Conservation (phyloP, 1,140 invertebrate species). For the Drepana arcuata region DNA sequence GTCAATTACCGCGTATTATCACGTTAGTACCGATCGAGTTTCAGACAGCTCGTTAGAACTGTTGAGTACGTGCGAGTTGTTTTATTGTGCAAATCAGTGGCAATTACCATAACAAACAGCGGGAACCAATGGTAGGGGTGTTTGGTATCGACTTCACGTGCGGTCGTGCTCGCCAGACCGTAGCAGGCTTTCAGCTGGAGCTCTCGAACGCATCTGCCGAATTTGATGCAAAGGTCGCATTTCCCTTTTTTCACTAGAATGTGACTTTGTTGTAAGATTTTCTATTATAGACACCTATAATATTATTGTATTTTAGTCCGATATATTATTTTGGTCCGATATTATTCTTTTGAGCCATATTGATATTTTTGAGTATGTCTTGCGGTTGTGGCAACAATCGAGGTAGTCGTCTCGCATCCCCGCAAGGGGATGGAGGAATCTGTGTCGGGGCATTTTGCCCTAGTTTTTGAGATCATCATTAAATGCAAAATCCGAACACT, state of each 20-base stretch:
- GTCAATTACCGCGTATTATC: slow-evolving; percentile 13
- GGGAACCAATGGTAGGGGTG: slow-evolving; percentile 8
- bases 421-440: no score
- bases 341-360: background rate
- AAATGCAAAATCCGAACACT: no score
- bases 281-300: background rate
- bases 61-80: slow-evolving; percentile 19
- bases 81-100: slow-evolving; percentile 51
- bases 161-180: slow-evolving; percentile 54
- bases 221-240: slow-evolving; percentile 14
- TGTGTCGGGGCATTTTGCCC: no score
- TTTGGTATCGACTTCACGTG: slow-evolving; percentile 52
- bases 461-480: no score
- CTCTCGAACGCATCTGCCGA: slow-evolving; percentile 30
- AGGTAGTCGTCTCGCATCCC: no score
- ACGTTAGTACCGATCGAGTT: slow-evolving; percentile 5
- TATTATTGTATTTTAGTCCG: background rate
- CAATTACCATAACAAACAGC: slow-evolving; percentile 62
- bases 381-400: no score
- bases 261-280: background rate
- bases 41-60: slow-evolving; percentile 24
- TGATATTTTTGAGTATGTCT: background rate
- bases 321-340: background rate
- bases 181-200: slow-evolving; percentile 33
- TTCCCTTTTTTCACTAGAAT: background rate